A percentile compares a stretch with the other conserved stretches of the same genome.
Evolutionary conservation across 2,797 vertebrate species (phyloP).

Genomic region (Champsocephalus esox): DNA sequence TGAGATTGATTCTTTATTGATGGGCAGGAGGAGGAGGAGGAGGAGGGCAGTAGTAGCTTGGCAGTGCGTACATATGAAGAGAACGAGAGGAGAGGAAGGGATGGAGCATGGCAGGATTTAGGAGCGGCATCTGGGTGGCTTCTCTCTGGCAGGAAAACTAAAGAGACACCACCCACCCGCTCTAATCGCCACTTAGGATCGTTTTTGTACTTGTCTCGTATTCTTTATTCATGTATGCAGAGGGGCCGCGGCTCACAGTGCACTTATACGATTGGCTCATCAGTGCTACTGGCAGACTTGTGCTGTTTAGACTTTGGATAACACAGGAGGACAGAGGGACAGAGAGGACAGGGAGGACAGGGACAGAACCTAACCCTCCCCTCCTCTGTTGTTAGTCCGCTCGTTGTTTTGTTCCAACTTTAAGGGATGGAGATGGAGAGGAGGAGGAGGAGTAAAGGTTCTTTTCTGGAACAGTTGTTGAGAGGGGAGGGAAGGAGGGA

Average conservation of each 20-base stretch:
- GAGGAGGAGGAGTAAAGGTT: conserved; percentile 58
- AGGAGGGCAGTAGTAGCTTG: conserved; percentile 55
- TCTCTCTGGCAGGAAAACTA: conserved; percentile 5
- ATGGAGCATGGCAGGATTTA: conserved; percentile 52
- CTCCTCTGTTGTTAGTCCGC: conserved; percentile 68
- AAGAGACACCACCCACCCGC: conserved; percentile 19
- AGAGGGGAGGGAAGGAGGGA: conserved; percentile 5
- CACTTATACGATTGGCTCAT: conserved; percentile 52
- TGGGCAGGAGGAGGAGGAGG: background rate
- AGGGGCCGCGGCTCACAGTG: conserved; percentile 40
- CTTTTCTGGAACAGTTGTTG: conserved; percentile 58
- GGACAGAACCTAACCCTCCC: background rate
- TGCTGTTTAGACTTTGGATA: conserved; percentile 69
- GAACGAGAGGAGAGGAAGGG: conserved; percentile 17
- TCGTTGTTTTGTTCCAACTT: conserved; percentile 52
- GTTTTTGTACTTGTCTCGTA: background rate
- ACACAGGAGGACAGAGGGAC: conserved; percentile 41
- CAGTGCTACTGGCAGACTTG: conserved; percentile 74
- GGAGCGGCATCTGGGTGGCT: conserved; percentile 54
- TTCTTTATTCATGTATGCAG: conserved; percentile 31
- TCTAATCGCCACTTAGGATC: conserved; percentile 29
- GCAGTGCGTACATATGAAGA: conserved; percentile 55
- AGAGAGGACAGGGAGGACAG: conserved; percentile 26
- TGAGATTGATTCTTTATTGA: conserved; percentile 47
- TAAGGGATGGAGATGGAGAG: conserved; percentile 40